A percentile compares a stretch with the other conserved stretches of the same genome.
Evolutionary conservation across 1,140 invertebrate species (phyloP).

Genomic region (Delia radicum): DNA sequence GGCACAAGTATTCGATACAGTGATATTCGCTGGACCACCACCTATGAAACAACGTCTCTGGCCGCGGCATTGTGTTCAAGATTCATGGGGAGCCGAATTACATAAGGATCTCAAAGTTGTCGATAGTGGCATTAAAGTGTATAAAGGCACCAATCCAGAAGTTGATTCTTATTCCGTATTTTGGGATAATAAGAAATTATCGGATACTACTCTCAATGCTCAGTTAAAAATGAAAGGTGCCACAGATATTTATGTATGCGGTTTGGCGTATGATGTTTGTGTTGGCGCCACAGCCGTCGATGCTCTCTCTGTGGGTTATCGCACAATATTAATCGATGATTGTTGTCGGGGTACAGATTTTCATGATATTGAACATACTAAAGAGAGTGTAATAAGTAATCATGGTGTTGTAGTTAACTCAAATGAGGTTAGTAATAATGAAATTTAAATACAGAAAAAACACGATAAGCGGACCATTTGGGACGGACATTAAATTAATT

Average conservation of each 20-base stretch:
- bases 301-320: conserved; percentile 83
- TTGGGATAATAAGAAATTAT: conserved; percentile 93
- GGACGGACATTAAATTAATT: no score
- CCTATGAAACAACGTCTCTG: conserved; percentile 84
- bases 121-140: conserved; percentile 77
- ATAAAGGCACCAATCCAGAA: conserved; percentile 92
- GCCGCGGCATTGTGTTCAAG: conserved; percentile 94
- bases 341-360: conserved; percentile 85
- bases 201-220: conserved; percentile 80
- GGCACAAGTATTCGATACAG: conserved; percentile 84
- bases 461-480: neutral
- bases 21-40: conserved; percentile 86
- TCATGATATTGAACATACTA: conserved; percentile 80
- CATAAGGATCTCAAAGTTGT: conserved; percentile 84
- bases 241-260: conserved; percentile 93
- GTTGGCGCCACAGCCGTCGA: conserved; percentile 88
- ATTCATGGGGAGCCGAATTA: conserved; percentile 90
- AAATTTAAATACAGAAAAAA: neutral
- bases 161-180: conserved; percentile 98
- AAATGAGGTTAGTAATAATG: conserved; percentile 56
- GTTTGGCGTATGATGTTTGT: conserved; percentile 94
- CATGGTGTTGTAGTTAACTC: conserved; percentile 81
- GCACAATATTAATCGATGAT: conserved; percentile 88
- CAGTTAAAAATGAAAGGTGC: conserved; percentile 78
- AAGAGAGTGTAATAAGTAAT: conserved; percentile 69